Conservation (phyloP, 2,797 vertebrate genomes). For the Simalia tracyae region DNA sequence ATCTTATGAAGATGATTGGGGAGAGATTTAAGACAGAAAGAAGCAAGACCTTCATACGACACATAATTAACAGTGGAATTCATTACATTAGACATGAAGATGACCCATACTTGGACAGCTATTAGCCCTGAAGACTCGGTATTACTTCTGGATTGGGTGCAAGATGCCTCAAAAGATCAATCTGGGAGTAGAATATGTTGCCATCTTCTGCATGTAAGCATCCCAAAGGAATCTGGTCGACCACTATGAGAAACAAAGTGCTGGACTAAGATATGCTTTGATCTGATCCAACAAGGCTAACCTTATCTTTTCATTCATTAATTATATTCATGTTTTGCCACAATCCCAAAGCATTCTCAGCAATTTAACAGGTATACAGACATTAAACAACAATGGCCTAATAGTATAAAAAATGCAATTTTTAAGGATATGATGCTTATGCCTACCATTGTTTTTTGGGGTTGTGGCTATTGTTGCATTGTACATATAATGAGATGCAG, state of each 20-base stretch:
- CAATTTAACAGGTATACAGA: not conserved
- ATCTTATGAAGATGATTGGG: not conserved
- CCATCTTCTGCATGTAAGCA: not conserved
- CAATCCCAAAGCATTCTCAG: not conserved
- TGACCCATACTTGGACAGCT: not conserved
- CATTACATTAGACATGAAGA: not conserved
- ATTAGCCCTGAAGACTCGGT: not conserved
- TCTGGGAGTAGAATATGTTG: not conserved
- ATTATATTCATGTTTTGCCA: not conserved
- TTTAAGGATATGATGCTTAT: not conserved
- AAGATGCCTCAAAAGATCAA: not conserved
- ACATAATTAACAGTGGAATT: not conserved
- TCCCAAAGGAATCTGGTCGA: not conserved
- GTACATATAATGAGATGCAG: not conserved
- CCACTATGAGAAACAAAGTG: not conserved
- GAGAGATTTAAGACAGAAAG: not conserved
- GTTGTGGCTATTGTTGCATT: too few species aligned
- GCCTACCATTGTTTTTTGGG: not conserved
- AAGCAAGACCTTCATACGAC: not conserved
- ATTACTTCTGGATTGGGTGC: not conserved
- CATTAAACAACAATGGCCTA: not conserved
- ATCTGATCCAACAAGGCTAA: not conserved
- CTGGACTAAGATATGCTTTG: not conserved
- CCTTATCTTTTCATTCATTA: not conserved
- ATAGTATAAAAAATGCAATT: not conserved